Conservation (phyloP, 1,140 invertebrate species). For the Gryllus bimaculatus region DNA sequence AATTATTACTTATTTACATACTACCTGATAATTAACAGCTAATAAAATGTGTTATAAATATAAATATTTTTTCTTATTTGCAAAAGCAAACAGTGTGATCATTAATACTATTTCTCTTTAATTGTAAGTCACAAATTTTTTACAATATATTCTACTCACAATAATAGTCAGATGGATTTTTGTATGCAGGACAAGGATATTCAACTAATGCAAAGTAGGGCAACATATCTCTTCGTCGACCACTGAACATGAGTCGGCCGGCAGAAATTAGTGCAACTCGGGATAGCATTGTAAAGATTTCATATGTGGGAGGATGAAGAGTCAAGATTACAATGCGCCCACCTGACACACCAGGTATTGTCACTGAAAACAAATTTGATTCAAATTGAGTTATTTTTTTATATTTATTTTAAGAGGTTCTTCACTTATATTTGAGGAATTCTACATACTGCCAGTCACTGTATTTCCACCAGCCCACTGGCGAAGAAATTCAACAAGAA, state of each 20-base stretch:
- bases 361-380: not conserved
- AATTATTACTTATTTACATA: too few species aligned
- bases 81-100: too few species aligned
- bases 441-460: not conserved
- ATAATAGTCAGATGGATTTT: conserved; percentile 95
- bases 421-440: too few species aligned
- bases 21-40: too few species aligned
- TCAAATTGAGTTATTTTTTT: too few species aligned
- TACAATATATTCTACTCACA: conserved; percentile 47
- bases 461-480: conserved; percentile 62
- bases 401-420: too few species aligned
- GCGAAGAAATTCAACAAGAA: conserved; percentile 83
- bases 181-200: conserved; percentile 90
- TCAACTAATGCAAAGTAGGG: conserved; percentile 88
- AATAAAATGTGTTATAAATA: too few species aligned
- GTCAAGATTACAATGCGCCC: conserved; percentile 80
- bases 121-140: not conserved
- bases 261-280: conserved; percentile 77
- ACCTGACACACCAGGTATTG: conserved; percentile 23
- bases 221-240: conserved; percentile 76
- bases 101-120: too few species aligned
- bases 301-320: conserved; percentile 86
- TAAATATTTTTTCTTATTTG: too few species aligned
- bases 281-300: conserved; percentile 91
- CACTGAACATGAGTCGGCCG: conserved; percentile 83